Evolutionary conservation across 1,140 invertebrate species (phyloP), one percentile per base, ranked within the genome.

Genomic region (Drosophila dunni): DNA sequence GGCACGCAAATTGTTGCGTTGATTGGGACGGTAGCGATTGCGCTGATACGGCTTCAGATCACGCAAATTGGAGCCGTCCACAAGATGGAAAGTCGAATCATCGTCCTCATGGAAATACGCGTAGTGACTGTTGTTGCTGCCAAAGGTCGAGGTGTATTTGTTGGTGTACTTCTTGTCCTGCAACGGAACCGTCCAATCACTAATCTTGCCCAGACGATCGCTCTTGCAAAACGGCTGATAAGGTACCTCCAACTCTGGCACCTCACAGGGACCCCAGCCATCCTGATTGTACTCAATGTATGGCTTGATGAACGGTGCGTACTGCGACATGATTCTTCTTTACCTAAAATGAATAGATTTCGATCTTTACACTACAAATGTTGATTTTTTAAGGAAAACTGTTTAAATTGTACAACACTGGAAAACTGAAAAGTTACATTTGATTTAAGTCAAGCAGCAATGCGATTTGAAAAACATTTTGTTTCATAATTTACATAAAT

Each of bases 151-250:
- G 57, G 96, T 95, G 92, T 99, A 99, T 92, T 99, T 99, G 90
- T 97, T 97, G 97, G 78, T 9, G 40, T 71, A 98, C 93, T 98
- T 97, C 82, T 98, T 97, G 91, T 99, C 98, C 97, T 91, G 97
- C 97, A 9, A 95, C 95, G 13, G 96, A 95, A 62, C 97, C 95
- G 97, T 99, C 98, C 98, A 99, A 92, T 99, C 98, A 79, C 98
- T 98, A 70, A 99, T 98, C 96, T 99, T 99, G 81, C 98, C 98
- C 58, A 99, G 93, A 76, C 98, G 95, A 93, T 99, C 98, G 61
- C 97, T 97, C 94, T 99, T 99, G 61, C 98, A 98, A 92, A 99
- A 99, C 9, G 98, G 98, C 93, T 99, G 98, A 92, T 99, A 99
- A 0, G 98, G 98, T 95, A 99, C 98, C 93, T 99, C 98, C 91